Evolutionary conservation across 2,888 invertebrate genomes (phyloP).

Genomic region (Cacoxenus indagator): DNA sequence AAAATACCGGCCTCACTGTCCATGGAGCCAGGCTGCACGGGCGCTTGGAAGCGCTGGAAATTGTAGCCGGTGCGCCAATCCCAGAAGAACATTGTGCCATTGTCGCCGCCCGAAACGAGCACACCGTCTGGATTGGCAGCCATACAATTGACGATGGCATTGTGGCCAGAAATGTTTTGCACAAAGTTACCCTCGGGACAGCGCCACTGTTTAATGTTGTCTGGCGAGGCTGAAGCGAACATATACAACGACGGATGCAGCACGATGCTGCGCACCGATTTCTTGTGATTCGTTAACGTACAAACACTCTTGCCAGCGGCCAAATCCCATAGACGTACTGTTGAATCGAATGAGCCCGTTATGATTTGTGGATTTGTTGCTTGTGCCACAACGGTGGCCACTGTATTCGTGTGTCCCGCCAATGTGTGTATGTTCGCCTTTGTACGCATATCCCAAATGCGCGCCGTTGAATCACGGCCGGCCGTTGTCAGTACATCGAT

Average conservation of each 20-base stretch:
- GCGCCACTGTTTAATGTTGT: conserved; percentile 99
- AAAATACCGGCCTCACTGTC: conserved; percentile 99
- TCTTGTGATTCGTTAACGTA: conserved; percentile 98
- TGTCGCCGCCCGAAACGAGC: conserved; percentile 97
- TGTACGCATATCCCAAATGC: conserved; percentile 99
- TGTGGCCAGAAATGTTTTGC: conserved; percentile 96
- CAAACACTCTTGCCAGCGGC: conserved; percentile 95
- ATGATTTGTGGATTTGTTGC: conserved; percentile 94
- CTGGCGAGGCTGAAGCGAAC: conserved; percentile 98
- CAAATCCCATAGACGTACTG: conserved; percentile 97
- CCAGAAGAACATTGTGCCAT: conserved; percentile 97
- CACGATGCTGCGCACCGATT: conserved; percentile 86
- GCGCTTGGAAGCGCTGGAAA: conserved; percentile 93
- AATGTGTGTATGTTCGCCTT: conserved; percentile 98
- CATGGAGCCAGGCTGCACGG: conserved; percentile 98
- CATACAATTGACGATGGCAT: conserved; percentile 96
- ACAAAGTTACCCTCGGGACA: conserved; percentile 98
- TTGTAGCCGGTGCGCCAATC: conserved; percentile 99
- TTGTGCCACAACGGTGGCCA: conserved; percentile 94
- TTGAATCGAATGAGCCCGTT: conserved; percentile 96
- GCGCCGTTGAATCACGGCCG: conserved; percentile 94
- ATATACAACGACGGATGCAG: conserved; percentile 86
- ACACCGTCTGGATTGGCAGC: conserved; percentile 96
- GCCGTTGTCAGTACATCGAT: conserved; percentile 95
- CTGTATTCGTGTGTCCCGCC: conserved; percentile 96